Percentiles rank a stretch among this genome's conserved stretches.
These are phyloP conservation scores for Gymnorhina tibicen DNA, from an alignment of 2,113 vertebrate species.

Conservation along the genomic window DNA sequence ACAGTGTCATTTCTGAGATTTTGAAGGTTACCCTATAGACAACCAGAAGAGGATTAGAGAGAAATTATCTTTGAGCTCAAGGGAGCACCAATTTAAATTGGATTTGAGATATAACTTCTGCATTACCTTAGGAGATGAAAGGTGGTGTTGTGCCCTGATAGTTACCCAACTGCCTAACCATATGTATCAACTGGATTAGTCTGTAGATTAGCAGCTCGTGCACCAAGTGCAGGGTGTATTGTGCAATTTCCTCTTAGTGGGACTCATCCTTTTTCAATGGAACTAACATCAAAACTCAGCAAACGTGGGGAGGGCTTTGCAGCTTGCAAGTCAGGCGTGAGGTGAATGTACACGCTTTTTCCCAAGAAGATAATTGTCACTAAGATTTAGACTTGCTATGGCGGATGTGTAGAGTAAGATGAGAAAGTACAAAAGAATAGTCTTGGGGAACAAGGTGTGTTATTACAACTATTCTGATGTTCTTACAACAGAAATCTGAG, in stretches of 20 bases:
- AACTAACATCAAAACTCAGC: neutral
- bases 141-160: neutral
- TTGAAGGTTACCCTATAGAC: slow-evolving; percentile 40
- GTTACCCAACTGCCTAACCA: neutral
- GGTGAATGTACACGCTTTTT: neutral
- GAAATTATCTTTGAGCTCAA: slow-evolving; percentile 60
- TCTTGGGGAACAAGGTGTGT: neutral
- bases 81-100: slow-evolving; percentile 56
- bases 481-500: too few relatives aligned
- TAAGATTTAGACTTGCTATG: neutral
- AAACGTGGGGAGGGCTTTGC: neutral
- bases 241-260: neutral
- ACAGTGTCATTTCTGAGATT: slow-evolving; percentile 13
- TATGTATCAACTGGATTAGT: neutral
- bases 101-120: slow-evolving; percentile 47
- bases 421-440: neutral
- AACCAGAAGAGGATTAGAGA: slow-evolving; percentile 51
- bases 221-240: neutral
- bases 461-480: neutral
- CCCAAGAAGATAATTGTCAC: neutral
- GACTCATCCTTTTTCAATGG: neutral
- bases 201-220: neutral
- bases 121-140: slow-evolving; percentile 30
- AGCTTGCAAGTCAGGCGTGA: neutral
- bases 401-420: neutral